Evolutionary conservation across 2,888 invertebrate species (phyloP), one percentile per base, ranked within the genome.

Genomic region (Pediacus dermestoides): DNA sequence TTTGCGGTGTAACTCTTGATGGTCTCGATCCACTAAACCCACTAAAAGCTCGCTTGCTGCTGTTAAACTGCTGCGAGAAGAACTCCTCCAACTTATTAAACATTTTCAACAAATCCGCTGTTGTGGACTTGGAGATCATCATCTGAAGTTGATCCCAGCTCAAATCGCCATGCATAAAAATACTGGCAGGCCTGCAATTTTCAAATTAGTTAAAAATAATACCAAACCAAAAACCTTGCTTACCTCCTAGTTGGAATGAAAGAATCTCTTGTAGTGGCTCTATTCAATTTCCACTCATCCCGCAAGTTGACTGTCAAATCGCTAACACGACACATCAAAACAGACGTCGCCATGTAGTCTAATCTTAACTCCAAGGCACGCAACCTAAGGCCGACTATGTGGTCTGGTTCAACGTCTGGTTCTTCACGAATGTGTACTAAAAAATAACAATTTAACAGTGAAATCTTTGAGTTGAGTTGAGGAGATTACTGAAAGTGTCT

Each of bases 301-400:
- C 83, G 75, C 44, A 93, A 74, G 37, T 82, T 82, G 0, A 89
- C 85, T 34, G 81, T 82, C 49, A 93, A 78, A 8, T 81, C 78
- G 51, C 89, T 90, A 30, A 94, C 88, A 32, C 94, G 76, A 6
- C 86, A 86, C 85, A 97, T 88, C 42, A 97, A 73, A 39, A 92
- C 92, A 22, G 90, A 85, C n/a, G 94, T 89, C 44, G 95, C 95
- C 97, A 97, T 97, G 75, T 97, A 97, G 73, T 97, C 97, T 40
- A 97, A 74, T 11, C 95, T 79, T 53, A 92, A 76, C 70, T 96
- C 94, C 32, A 94, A 70, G 8, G 92, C 92, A 57, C 84, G 81
- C 47, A 94, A 75, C 55, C 85, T 81, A 45, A 91, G 69, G 30
- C 89, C 87, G 37, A 88, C 77, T 33, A 84, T 86, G 30, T 58